Evolutionary conservation across 2,797 vertebrate genomes (phyloP).

Genomic region (Halcyon badia): DNA sequence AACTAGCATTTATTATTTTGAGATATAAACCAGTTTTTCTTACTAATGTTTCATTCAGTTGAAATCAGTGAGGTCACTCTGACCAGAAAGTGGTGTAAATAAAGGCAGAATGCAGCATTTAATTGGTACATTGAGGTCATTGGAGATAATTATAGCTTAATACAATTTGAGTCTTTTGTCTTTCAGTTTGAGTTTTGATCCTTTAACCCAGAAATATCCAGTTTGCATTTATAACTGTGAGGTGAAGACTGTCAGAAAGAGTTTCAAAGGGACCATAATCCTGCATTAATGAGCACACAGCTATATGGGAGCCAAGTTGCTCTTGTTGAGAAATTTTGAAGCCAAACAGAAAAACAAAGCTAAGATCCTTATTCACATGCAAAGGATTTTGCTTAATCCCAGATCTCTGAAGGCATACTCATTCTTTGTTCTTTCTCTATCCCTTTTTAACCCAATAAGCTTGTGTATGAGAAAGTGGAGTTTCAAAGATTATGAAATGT

Average conservation of each 20-base stretch:
- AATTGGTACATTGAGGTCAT: not conserved
- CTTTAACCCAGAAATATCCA: conserved; percentile 47
- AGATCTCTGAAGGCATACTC: conserved; percentile 55
- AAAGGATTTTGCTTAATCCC: conserved; percentile 62
- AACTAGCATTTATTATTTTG: not conserved
- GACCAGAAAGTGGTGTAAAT: not conserved
- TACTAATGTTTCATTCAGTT: not conserved
- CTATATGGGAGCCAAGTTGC: conserved; percentile 50
- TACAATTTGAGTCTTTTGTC: conserved; percentile 36
- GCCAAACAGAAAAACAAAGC: conserved; percentile 63
- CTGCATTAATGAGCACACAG: conserved; percentile 65
- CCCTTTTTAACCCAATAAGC: conserved; percentile 34
- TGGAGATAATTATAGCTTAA: conserved; percentile 53
- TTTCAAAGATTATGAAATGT: not conserved
- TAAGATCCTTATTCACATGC: conserved; percentile 54
- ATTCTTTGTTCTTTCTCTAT: conserved; percentile 29
- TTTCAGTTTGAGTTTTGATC: conserved; percentile 51
- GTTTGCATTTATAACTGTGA: conserved; percentile 29
- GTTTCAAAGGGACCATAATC: conserved; percentile 71
- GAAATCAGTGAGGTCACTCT: not conserved
- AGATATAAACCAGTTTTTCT: not conserved
- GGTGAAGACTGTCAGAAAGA: conserved; percentile 53
- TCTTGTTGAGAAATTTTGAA: conserved; percentile 61
- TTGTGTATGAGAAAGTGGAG: conserved; percentile 2
- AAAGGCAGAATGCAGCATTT: not conserved